Base-by-base conservation (phyloP, 2,797 vertebrate genomes). In the Telmatherina bonti region DNA sequence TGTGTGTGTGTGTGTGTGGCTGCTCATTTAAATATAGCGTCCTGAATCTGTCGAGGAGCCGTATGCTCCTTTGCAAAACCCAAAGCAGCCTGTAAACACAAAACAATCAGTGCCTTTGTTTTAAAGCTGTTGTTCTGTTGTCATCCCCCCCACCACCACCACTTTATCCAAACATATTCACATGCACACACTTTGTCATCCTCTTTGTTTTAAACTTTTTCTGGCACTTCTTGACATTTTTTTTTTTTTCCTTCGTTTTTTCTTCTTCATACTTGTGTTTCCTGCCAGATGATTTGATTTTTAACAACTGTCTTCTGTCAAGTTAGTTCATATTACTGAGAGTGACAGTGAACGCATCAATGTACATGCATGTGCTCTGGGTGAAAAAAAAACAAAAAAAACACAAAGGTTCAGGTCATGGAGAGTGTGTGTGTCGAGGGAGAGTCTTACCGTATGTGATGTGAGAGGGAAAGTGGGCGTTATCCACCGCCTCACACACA, bases 1-100 rank as follows among this genome's bases (percentile, higher is more conserved):
- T 74, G 70, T 72, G 63, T 60, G 71, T 52, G 63, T 79, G 76
- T 59, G 60, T 67, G 68, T 52, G 80, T 49, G 60, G 43, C 35
- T 74, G 83, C 95, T 99, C 96, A 98, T 99, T 98, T 98, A 96
- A 98, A 99, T 97, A 96, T 95, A 96, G 96, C 95, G 96, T 94
- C 96, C 96, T 96, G 95, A 96, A 98, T 99, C 96, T 94, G 95
- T 96, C 91, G 95, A 96, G 94, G 91, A 95, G 95, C 96, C 96
- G 94, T 97, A 97, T 96, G 96, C 94, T 96, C 78, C 94, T 95
- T 95, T 95, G 94, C 95, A 95, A 95, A 96, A 95, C 93, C 93
- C 93, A 31, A 53, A 77, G 95, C 96, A 94, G 96, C 96, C 87
- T 82, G 89, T 93, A 93, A 93, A 94, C 91, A 92, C 87, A 88